phyloP scores from a whole-genome alignment of 2,797 vertebrate genomes.

The Psittacula derbiana region DNA sequence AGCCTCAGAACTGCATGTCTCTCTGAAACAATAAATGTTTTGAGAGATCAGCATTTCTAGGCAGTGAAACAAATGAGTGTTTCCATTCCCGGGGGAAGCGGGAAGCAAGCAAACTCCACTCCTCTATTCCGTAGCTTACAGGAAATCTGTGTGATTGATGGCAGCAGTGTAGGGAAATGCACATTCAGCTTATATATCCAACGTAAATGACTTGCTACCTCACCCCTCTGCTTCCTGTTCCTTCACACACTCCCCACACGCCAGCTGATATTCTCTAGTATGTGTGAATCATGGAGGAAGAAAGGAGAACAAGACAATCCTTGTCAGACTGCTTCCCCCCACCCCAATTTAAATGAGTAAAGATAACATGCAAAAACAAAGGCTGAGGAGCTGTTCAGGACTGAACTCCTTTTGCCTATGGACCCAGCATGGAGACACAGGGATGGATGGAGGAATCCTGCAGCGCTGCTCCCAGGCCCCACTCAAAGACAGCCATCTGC shows the following conservation, averaged over 20 bases:
- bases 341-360: neutral
- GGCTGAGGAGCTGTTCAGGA: neutral
- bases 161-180: conserved; percentile 42
- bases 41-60: conserved; percentile 51
- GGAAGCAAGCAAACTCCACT: conserved; percentile 29
- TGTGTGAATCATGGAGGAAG: neutral
- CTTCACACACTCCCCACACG: neutral
- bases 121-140: neutral
- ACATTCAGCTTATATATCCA: conserved; percentile 48
- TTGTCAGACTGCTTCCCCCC: neutral
- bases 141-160: conserved; percentile 58
- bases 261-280: neutral
- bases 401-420: neutral
- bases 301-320: neutral
- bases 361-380: neutral
- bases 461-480: neutral
- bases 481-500: neutral
- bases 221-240: conserved; percentile 43
- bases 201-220: conserved; percentile 50
- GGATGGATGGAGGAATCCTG: neutral
- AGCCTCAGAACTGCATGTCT: neutral
- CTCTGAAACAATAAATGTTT: conserved; percentile 27
- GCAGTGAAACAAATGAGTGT: conserved; percentile 20
- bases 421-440: fast-evolving
- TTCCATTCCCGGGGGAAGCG: conserved; percentile 25